Evolutionary conservation across 2,888 invertebrate species (phyloP).

Genomic region (Mongoloraphidia duomilia): DNA sequence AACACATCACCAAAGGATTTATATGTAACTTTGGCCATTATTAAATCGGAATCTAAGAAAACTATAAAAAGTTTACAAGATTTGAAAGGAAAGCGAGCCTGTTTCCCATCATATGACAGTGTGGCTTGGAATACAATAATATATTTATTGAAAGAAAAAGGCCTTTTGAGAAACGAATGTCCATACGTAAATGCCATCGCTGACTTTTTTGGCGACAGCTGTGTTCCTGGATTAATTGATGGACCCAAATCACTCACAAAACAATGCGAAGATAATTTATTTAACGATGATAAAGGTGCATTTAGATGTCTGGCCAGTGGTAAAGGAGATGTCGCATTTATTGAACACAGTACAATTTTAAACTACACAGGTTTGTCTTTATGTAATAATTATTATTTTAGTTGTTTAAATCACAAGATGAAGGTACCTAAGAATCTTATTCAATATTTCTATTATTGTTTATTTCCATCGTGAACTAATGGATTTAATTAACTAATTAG

Average conservation of each 20-base stretch:
- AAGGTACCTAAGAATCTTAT: constrained; percentile 1
- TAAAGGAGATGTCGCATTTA: constrained; percentile 63
- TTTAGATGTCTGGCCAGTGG: constrained; percentile 50
- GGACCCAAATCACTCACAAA: constrained; percentile 20
- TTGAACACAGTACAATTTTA: constrained; percentile 46
- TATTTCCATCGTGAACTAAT: too few relatives aligned
- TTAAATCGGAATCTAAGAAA: constrained; percentile 36
- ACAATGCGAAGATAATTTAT: constrained; percentile 23
- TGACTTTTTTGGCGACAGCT: constrained; percentile 54
- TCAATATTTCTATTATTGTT: neutral
- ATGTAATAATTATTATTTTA: neutral
- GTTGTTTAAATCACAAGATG: constrained; percentile 10
- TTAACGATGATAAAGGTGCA: constrained; percentile 45
- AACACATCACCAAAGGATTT: constrained; percentile 41
- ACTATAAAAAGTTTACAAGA: constrained; percentile 43
- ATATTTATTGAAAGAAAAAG: constrained; percentile 29
- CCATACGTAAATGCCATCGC: constrained; percentile 27
- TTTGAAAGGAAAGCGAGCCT: constrained; percentile 55
- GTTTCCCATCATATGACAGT: constrained; percentile 69
- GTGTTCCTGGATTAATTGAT: constrained; percentile 35
- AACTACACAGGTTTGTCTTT: constrained; percentile 39
- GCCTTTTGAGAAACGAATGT: constrained; percentile 24
- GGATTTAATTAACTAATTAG: too few relatives aligned
- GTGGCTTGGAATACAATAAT: constrained; percentile 49
- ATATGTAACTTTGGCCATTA: constrained; percentile 52